Base-by-base conservation (phyloP, 2,888 invertebrate species). In the Eugnorisma glareosa region DNA sequence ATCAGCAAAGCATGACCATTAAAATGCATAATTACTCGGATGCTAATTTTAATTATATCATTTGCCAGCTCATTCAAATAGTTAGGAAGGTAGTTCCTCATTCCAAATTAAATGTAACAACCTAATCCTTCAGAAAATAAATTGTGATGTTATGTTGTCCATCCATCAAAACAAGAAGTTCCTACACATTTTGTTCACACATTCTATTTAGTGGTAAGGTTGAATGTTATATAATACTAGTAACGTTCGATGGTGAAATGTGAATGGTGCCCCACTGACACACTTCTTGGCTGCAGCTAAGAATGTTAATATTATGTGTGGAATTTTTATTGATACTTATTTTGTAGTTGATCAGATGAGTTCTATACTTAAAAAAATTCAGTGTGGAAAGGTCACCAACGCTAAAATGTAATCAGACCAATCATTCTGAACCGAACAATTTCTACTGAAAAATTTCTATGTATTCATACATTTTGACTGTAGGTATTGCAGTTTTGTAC, bases 221-320 rank as follows among this genome's bases (percentile, higher is more conserved):
- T 37, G 18, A 64, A 70, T 68, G 61, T 88, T 85, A 87, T 77
- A 69, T 83, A 86, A 64, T 10, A 18, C 64, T 40, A 83, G 13
- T 77, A 71, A 73, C 75, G 59, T 67, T 73, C 75, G 70, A 45
- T 79, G 69, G 77, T 71, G 77, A 68, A 86, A 86, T 81, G 74
- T 77, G 71, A 86, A 79, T 73, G 82, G 73, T 77, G 75, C 24
- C 81, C 79, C 48, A 81, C 82, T 88, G 77, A 84, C 88, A 81
- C 67, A 79, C 67, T 77, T 85, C 43, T 64, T 37, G 37, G 35
- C 63, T 37, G 63, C 74, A 31, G 67, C 37, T 63, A 35, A 37
- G 71, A 83, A 83, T 80, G 61, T 66, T 81, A 71, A 70, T 66
- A 61, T 13, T 43, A 35, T 57, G n/a, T 66, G 67, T 48, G 4